phyloP scores from a whole-genome alignment of 1,140 invertebrate species.

The Pseudomyrmex concolor region DNA sequence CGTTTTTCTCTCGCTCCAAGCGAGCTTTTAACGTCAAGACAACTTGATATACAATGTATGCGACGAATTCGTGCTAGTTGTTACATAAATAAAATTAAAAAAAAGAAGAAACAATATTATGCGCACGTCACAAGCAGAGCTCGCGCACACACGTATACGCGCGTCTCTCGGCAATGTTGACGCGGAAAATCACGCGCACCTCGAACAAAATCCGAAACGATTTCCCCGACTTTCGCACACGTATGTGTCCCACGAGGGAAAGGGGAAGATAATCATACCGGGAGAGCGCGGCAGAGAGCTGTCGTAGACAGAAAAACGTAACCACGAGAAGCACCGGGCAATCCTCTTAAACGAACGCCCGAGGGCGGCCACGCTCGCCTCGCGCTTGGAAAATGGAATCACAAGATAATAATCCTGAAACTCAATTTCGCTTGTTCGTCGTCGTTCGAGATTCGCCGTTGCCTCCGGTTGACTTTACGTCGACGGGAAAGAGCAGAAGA shows the following conservation, averaged over 20 bases:
- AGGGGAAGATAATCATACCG: neutral
- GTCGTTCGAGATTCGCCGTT: slow-evolving; percentile 6
- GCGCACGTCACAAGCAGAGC: neutral
- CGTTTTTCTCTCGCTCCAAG: too few relatives aligned
- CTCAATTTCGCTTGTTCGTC: slow-evolving; percentile 24
- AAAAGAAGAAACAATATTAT: neutral
- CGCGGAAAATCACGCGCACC: neutral
- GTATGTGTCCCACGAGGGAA: neutral
- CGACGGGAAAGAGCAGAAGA: neutral
- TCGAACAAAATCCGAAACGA: neutral
- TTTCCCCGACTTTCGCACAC: slow-evolving; percentile 1
- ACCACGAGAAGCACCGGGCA: neutral
- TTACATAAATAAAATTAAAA: neutral
- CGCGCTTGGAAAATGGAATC: slow-evolving; percentile 55
- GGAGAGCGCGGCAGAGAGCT: neutral
- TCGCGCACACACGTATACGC: neutral
- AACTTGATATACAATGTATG: too few relatives aligned
- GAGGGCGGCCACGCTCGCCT: slow-evolving; percentile 26
- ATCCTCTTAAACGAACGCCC: slow-evolving; percentile 50
- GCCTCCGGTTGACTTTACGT: slow-evolving; percentile 23
- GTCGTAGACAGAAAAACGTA: slow-evolving; percentile 8
- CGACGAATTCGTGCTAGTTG: neutral
- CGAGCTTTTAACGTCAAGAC: too few relatives aligned
- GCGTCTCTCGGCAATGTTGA: neutral
- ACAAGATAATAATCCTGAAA: slow-evolving; percentile 57